These are phyloP conservation scores for Hirudinaria manillensis DNA, from an alignment of 2,888 invertebrate species.

Conservation along the genomic window DNA sequence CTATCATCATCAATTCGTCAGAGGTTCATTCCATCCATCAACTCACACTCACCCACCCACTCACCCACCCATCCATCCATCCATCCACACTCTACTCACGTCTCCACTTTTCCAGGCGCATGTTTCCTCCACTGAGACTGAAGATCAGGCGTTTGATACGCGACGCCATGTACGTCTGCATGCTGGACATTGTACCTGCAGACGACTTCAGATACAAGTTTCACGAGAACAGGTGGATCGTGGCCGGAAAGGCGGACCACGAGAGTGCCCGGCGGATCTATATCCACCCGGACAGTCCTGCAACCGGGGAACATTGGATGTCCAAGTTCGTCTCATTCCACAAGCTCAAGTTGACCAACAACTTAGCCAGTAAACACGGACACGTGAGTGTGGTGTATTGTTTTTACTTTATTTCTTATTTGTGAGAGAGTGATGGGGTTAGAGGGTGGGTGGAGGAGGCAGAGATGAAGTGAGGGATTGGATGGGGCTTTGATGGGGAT, in stretches of 20 bases:
- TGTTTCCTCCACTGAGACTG: conserved; percentile 82
- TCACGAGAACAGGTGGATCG: conserved; percentile 76
- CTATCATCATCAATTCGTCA: too few species aligned
- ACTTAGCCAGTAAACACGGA: conserved; percentile 70
- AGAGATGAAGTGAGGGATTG: background rate
- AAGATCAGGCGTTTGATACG: conserved; percentile 72
- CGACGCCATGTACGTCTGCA: conserved; percentile 72
- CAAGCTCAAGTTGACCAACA: conserved; percentile 81
- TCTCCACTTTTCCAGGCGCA: conserved; percentile 64
- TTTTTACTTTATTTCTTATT: background rate
- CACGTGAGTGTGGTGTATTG: conserved; percentile 57
- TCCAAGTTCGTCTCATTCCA: conserved; percentile 72
- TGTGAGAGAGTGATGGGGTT: background rate
- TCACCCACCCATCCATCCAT: background rate
- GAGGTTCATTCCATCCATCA: background rate
- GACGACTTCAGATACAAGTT: conserved; percentile 70
- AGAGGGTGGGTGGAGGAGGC: background rate
- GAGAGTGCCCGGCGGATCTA: conserved; percentile 70
- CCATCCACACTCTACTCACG: background rate
- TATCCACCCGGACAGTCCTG: conserved; percentile 80
- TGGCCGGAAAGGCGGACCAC: conserved; percentile 74
- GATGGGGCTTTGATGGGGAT: background rate
- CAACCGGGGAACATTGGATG: conserved; percentile 79
- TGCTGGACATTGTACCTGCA: conserved; percentile 72
- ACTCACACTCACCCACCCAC: background rate